These are phyloP conservation scores for Leptoteleia sp. DNA, from an alignment of 1,140 invertebrate species.

Conservation along the genomic window DNA sequence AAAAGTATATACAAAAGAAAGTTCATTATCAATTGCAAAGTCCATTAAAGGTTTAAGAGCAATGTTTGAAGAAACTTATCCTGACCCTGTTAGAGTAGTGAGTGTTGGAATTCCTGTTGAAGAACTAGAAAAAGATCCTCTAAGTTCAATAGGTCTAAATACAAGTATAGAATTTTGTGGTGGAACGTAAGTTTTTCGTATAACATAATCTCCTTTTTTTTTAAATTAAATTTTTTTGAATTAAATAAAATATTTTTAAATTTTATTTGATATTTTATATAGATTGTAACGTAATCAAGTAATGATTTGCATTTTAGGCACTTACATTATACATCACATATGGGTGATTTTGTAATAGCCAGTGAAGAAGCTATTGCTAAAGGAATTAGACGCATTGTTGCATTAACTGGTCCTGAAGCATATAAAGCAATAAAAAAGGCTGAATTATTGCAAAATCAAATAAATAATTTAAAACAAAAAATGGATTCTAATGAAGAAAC, in stretches of 20 bases:
- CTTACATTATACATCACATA: slow-evolving; percentile 92
- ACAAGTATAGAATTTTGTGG: slow-evolving; percentile 99
- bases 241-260: no score
- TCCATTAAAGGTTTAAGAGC: slow-evolving; percentile 96
- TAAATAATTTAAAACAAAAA: slow-evolving; percentile 83
- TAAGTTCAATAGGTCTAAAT: slow-evolving; percentile 86
- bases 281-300: no score
- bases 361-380: slow-evolving; percentile 99
- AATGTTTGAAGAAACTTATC: slow-evolving; percentile 99
- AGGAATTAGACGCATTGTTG: slow-evolving; percentile 98
- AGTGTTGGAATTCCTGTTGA: slow-evolving; percentile 97
- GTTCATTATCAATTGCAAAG: slow-evolving; percentile 92
- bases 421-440: slow-evolving; percentile 91
- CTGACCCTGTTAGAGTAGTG: slow-evolving; percentile 98
- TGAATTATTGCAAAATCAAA: slow-evolving; percentile 88
- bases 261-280: no score
- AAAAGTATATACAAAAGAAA: slow-evolving; percentile 94
- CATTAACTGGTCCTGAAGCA: slow-evolving; percentile 97
- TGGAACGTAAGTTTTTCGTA: slow-evolving; percentile 88
- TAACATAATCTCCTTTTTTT: no score
- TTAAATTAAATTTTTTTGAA: no score
- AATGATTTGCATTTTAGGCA: slow-evolving; percentile 80
- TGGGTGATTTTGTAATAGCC: slow-evolving; percentile 96
- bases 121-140: slow-evolving; percentile 92
- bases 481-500: slow-evolving; percentile 81